Evolutionary conservation across 2,113 vertebrate genomes (phyloP).

Genomic region (Paralichthys olivaceus): DNA sequence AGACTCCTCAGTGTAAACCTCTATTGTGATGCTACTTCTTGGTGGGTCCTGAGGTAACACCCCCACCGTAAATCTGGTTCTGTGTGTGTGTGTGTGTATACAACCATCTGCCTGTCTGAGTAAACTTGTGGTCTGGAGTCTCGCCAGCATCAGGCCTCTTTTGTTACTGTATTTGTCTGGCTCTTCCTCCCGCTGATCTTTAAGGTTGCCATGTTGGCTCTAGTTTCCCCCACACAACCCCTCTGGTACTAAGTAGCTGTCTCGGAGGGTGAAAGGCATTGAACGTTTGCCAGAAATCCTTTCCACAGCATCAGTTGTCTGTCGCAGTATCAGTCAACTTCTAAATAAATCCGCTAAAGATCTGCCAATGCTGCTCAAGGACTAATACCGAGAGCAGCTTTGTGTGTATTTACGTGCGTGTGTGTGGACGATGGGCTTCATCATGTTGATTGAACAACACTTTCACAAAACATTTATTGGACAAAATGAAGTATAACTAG

Average conservation of each 20-base stretch:
- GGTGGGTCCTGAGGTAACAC: constrained; percentile 75
- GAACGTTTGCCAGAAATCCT: constrained; percentile 48
- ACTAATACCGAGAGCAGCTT: background rate
- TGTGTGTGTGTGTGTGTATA: constrained; percentile 30
- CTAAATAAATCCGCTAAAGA: constrained; percentile 4
- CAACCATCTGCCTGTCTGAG: constrained; percentile 63
- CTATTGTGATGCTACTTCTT: constrained; percentile 74
- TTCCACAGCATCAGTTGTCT: constrained; percentile 27
- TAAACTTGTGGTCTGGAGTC: constrained; percentile 69
- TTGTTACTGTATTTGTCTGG: constrained; percentile 70
- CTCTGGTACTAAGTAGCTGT: constrained; percentile 34
- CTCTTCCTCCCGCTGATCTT: constrained; percentile 70
- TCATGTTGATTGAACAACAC: background rate
- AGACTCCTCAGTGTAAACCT: constrained; percentile 56
- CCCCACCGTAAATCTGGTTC: constrained; percentile 66
- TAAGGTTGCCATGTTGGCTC: constrained; percentile 68
- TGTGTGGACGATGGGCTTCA: too few relatives aligned
- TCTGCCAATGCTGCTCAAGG: background rate
- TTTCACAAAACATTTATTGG: too few relatives aligned
- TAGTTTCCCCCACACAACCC: constrained; percentile 8
- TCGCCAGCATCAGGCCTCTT: constrained; percentile 61
- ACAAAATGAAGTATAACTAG: too few relatives aligned
- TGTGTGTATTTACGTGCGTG: too few relatives aligned
- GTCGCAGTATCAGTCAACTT: constrained; percentile 10
- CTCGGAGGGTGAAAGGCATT: constrained; percentile 30